A percentile compares a stretch with the other conserved stretches of the same genome.
phyloP scores from a whole-genome alignment of 2,888 invertebrate species.

The Mythimna albipuncta region DNA sequence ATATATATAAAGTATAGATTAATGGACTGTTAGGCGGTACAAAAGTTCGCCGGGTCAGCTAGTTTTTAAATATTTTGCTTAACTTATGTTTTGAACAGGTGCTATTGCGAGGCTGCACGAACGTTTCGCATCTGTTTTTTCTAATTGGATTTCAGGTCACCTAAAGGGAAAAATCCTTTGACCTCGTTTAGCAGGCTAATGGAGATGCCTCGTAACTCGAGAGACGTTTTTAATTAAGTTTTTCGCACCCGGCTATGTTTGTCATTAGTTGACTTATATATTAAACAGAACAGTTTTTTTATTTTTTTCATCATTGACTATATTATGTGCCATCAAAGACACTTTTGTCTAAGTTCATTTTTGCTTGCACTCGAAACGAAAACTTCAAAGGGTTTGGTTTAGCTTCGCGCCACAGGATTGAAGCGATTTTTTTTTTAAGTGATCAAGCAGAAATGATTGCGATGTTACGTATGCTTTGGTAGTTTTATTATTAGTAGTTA shows the following conservation, averaged over 20 bases:
- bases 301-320: constrained; percentile 4
- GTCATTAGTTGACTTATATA: constrained; percentile 58
- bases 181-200: constrained; percentile 71
- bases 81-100: constrained; percentile 6
- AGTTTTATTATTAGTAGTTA: too few relatives aligned
- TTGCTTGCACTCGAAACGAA: too few relatives aligned
- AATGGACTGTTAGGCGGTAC: too few relatives aligned
- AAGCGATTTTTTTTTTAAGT: too few relatives aligned
- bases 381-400: too few relatives aligned
- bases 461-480: background rate
- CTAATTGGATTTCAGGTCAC: constrained; percentile 72
- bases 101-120: constrained; percentile 20
- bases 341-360: too few relatives aligned
- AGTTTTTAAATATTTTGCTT: background rate
- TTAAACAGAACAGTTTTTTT: constrained; percentile 40
- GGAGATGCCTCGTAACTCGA: constrained; percentile 70
- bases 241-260: constrained; percentile 60
- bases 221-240: constrained; percentile 76
- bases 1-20: too few relatives aligned
- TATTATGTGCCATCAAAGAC: background rate
- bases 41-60: too few relatives aligned
- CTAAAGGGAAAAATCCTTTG: constrained; percentile 70
- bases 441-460: too few relatives aligned
- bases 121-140: constrained; percentile 52
- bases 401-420: too few relatives aligned